Evolutionary conservation across 2,797 vertebrate species (phyloP).

Genomic region (Gallinago solitaria): DNA sequence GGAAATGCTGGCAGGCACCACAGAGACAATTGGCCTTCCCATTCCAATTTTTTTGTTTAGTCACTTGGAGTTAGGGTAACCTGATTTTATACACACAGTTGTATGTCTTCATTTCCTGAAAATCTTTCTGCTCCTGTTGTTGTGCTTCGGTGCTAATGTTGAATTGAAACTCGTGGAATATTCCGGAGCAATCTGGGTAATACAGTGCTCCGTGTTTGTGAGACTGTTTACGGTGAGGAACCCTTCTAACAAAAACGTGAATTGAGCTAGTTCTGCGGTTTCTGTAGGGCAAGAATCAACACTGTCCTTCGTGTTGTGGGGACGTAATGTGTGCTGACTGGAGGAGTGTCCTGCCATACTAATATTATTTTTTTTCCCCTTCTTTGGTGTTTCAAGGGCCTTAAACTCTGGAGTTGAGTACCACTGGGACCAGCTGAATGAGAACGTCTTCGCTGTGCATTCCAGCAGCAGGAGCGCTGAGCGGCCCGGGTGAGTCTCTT

Average conservation of each 20-base stretch:
- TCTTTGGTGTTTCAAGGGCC: constrained; percentile 81
- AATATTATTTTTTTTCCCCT: constrained; percentile 4
- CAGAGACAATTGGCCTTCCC: background rate
- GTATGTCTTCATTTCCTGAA: constrained; percentile 45
- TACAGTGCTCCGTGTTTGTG: background rate
- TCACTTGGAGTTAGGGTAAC: constrained; percentile 21
- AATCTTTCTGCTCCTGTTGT: background rate
- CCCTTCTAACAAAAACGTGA: background rate
- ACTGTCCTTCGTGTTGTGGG: background rate
- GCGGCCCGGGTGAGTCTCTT: constrained; percentile 80
- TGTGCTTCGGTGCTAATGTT: background rate
- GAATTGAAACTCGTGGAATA: background rate
- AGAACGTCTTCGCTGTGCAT: constrained; percentile 89
- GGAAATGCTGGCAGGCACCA: background rate
- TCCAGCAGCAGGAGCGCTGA: constrained; percentile 87
- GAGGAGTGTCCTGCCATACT: background rate
- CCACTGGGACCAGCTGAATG: constrained; percentile 89
- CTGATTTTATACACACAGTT: constrained; percentile 3
- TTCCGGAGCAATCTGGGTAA: background rate
- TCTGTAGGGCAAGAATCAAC: background rate
- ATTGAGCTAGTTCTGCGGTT: background rate
- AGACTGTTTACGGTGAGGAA: background rate
- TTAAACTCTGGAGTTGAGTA: constrained; percentile 92
- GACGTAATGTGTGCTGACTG: background rate
- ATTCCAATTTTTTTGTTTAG: constrained; percentile 10